Conservation (phyloP, 2,888 invertebrate species). For the Sphinx pinastri region DNA sequence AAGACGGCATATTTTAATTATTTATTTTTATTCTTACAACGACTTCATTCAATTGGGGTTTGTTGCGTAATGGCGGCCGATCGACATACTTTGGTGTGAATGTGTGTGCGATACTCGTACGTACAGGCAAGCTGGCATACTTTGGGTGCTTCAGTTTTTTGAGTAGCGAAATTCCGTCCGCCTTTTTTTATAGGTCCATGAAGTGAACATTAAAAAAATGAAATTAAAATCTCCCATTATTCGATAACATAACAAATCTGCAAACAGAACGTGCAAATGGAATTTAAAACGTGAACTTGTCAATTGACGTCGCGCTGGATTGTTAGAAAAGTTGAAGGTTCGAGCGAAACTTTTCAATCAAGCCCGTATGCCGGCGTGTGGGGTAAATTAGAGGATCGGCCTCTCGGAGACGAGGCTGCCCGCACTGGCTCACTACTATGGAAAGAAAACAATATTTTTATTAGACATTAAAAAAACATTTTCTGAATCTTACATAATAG, state of each 20-base stretch:
- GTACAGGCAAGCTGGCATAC: too few species aligned
- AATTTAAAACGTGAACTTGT: conserved; percentile 16
- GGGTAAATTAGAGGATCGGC: conserved; percentile 50
- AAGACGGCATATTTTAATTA: too few species aligned
- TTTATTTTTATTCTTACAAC: too few species aligned
- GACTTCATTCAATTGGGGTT: too few species aligned
- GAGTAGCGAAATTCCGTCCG: too few species aligned
- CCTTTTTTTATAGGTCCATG: too few species aligned
- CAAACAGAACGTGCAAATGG: conserved; percentile 14
- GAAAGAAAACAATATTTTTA: conserved; percentile 30
- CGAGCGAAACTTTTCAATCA: conserved; percentile 71
- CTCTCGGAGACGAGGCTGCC: conserved; percentile 47
- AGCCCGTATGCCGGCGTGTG: conserved; percentile 61
- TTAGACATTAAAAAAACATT: too few species aligned
- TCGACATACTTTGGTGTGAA: too few species aligned
- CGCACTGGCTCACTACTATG: conserved; percentile 33
- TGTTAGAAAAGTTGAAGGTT: conserved; percentile 27
- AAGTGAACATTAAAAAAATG: neutral
- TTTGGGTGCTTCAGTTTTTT: too few species aligned
- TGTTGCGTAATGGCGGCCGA: too few species aligned
- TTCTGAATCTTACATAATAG: too few species aligned
- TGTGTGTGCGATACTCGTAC: too few species aligned
- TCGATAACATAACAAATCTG: conserved; percentile 10
- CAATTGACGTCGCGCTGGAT: conserved; percentile 3
- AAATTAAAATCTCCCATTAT: neutral